phyloP scores from a whole-genome alignment of 2,113 vertebrate genomes.

The Pristiophorus japonicus region DNA sequence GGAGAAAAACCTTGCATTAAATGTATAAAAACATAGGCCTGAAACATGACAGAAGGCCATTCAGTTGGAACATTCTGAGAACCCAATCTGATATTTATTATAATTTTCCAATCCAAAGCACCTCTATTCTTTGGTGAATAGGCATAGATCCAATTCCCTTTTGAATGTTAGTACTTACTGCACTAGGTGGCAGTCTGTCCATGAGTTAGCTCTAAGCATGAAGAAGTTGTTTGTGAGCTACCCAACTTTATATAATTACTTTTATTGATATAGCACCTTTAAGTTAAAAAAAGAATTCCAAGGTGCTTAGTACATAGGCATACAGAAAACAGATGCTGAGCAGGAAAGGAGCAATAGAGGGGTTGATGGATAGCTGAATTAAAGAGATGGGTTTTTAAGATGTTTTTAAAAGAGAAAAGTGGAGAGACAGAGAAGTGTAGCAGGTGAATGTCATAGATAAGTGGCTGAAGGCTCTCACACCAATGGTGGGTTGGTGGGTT shows the following conservation, averaged over 20 bases:
- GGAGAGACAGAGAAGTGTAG: background rate
- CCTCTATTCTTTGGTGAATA: background rate
- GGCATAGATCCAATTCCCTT: background rate
- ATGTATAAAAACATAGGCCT: background rate
- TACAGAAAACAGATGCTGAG: background rate
- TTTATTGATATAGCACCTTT: background rate
- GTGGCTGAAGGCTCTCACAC: background rate
- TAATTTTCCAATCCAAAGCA: background rate
- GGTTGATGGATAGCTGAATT: background rate
- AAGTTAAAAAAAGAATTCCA: background rate
- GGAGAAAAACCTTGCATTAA: background rate
- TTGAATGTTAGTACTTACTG: background rate
- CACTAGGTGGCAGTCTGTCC: background rate
- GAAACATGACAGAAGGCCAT: too few species aligned
- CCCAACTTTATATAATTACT: background rate
- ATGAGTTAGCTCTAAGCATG: background rate
- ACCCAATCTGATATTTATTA: background rate
- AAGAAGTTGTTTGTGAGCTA: background rate
- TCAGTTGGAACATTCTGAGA: too few species aligned
- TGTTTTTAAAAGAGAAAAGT: background rate
- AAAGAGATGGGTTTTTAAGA: background rate
- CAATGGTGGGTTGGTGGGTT: background rate
- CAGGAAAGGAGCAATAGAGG: background rate
- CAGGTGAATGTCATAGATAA: background rate
- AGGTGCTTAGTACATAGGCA: background rate